Evolutionary conservation across 2,113 vertebrate species (phyloP).

Genomic region (Tachysurus fulvidraco): DNA sequence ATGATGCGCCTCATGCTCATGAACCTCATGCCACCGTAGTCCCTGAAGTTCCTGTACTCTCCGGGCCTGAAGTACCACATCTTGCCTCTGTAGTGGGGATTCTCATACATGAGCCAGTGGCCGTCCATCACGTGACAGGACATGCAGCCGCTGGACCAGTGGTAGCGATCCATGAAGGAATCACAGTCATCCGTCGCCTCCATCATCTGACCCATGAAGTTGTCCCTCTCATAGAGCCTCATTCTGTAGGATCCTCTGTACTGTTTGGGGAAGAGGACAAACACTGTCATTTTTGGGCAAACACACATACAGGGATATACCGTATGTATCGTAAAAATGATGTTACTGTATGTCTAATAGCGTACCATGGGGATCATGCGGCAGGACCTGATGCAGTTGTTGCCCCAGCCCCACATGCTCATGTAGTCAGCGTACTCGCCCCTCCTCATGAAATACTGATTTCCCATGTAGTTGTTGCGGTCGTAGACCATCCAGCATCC

Average conservation of each 20-base stretch:
- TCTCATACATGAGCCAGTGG: slow-evolving; percentile 63
- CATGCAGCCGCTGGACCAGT: slow-evolving; percentile 42
- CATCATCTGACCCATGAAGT: slow-evolving; percentile 52
- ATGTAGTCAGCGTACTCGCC: slow-evolving; percentile 57
- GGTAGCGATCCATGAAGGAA: slow-evolving; percentile 38
- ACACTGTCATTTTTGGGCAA: background rate
- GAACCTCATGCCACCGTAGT: slow-evolving; percentile 10
- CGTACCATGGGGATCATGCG: slow-evolving; percentile 40
- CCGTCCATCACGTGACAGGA: slow-evolving; percentile 63
- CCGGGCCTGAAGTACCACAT: slow-evolving; percentile 58
- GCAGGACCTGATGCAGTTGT: slow-evolving; percentile 33
- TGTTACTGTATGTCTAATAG: background rate
- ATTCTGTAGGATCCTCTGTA: slow-evolving; percentile 7
- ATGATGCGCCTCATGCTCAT: slow-evolving; percentile 20
- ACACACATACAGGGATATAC: background rate
- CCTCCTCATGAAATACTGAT: slow-evolving; percentile 56
- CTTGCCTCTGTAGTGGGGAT: slow-evolving; percentile 58
- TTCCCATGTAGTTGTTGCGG: slow-evolving; percentile 39
- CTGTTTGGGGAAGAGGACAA: background rate
- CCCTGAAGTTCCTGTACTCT: slow-evolving; percentile 40
- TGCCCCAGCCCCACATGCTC: slow-evolving; percentile 47
- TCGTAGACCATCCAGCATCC: slow-evolving; percentile 60
- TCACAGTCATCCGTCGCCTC: slow-evolving; percentile 31
- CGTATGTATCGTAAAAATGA: background rate
- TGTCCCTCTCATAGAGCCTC: slow-evolving; percentile 39